These are phyloP conservation scores for Neodiprion pinetum DNA, from an alignment of 1,140 invertebrate genomes.

Conservation along the genomic window DNA sequence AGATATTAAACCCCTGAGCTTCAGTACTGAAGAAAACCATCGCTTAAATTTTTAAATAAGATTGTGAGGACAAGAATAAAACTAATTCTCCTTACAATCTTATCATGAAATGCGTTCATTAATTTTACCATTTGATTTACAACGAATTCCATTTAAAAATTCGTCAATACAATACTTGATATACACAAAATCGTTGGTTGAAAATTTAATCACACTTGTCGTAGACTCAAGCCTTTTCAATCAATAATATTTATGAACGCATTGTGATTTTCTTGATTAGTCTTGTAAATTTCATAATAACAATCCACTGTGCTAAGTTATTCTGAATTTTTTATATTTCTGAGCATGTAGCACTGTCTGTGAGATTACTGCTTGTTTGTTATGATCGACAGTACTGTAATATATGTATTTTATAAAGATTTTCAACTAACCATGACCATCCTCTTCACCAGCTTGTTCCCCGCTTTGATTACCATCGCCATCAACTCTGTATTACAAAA, in stretches of 20 bases:
- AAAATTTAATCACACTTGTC: no score
- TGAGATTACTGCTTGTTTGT: not conserved
- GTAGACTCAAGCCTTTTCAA: no score
- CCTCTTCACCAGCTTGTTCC: slow-evolving; percentile 66
- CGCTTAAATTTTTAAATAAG: not conserved
- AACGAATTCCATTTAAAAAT: no score
- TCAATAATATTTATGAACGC: no score
- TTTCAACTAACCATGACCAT: slow-evolving; percentile 53
- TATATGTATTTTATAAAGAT: not conserved
- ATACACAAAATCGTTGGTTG: no score
- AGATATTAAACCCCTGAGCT: not conserved
- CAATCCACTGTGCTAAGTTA: not conserved
- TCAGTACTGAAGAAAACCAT: not conserved
- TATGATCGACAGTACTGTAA: not conserved
- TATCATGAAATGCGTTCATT: not conserved
- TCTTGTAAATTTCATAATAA: not conserved
- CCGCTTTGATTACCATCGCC: slow-evolving; percentile 68
- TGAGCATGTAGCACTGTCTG: not conserved
- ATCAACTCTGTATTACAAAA: slow-evolving; percentile 60
- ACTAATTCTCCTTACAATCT: not conserved
- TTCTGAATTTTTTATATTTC: not conserved
- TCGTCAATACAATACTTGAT: no score
- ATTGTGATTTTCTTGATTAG: not conserved
- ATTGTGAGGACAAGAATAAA: slow-evolving; percentile 5
- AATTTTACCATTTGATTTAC: not conserved